phyloP scores from a whole-genome alignment of 2,113 vertebrate genomes.

The Phrynocephalus versicolor region DNA sequence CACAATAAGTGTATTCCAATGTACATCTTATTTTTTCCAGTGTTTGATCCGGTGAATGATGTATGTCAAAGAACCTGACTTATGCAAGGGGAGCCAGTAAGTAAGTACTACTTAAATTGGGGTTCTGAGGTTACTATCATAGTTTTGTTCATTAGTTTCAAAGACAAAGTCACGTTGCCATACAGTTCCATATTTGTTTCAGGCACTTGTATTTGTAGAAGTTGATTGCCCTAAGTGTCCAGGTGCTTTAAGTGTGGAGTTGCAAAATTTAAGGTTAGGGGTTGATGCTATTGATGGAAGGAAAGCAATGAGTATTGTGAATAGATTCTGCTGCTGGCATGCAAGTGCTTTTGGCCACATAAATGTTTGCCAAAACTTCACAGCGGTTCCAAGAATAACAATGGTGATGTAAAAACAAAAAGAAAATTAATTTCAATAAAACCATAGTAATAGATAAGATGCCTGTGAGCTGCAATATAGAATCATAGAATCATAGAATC shows the following conservation, averaged over 20 bases:
- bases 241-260: background rate
- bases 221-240: background rate
- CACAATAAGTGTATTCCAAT: too few relatives aligned
- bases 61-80: background rate
- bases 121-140: background rate
- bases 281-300: background rate
- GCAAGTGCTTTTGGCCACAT: background rate
- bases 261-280: background rate
- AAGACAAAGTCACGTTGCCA: background rate
- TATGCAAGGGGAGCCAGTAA: background rate
- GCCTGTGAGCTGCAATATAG: slow-evolving; percentile 3
- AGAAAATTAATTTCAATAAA: background rate
- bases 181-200: background rate
- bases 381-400: background rate
- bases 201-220: background rate
- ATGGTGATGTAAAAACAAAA: background rate
- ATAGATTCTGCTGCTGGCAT: background rate
- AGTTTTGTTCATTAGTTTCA: background rate
- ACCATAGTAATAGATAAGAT: background rate
- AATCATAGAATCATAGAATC: too few relatives aligned
- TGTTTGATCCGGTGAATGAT: background rate
- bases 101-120: background rate
- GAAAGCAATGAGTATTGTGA: background rate
- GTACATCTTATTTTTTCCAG: too few relatives aligned
- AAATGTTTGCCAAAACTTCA: background rate